Percentiles rank a stretch among this genome's conserved stretches.
These are phyloP conservation scores for Sesamia inferens DNA, from an alignment of 2,888 invertebrate species.

Conservation along the genomic window DNA sequence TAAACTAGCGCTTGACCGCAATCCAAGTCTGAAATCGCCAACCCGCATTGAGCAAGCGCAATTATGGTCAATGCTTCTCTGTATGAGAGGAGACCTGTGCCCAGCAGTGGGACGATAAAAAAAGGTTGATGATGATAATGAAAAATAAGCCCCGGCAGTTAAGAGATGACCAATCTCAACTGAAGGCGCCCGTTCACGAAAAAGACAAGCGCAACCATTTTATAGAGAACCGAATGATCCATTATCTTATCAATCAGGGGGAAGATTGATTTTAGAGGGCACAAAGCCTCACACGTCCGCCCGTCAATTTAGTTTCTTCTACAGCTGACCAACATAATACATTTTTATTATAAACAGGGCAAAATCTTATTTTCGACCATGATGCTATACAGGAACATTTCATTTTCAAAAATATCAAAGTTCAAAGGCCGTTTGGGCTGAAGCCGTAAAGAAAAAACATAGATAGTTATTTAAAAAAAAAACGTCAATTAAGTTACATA, in stretches of 20 bases:
- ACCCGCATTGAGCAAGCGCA: too few relatives aligned
- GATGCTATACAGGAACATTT: background rate
- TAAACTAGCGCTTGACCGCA: too few relatives aligned
- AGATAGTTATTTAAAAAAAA: too few relatives aligned
- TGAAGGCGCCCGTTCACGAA: background rate
- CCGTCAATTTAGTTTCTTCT: constrained; percentile 3
- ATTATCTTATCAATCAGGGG: background rate
- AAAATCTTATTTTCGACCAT: background rate
- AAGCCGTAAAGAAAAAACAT: background rate
- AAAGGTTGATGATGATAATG: too few relatives aligned
- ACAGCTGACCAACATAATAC: background rate
- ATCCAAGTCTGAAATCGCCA: too few relatives aligned
- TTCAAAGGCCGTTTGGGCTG: background rate
- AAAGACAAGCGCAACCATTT: background rate
- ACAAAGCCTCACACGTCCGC: background rate
- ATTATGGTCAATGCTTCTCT: too few relatives aligned
- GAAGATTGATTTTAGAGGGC: constrained; percentile 13
- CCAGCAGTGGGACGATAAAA: too few relatives aligned
- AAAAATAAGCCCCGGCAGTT: background rate
- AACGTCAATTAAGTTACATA: background rate
- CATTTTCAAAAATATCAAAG: background rate
- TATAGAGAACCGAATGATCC: background rate
- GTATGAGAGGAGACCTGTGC: too few relatives aligned
- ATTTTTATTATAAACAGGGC: too few relatives aligned
- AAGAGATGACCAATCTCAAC: background rate